Conservation (phyloP, 2,113 vertebrate species). For the Elephas maximus region DNA sequence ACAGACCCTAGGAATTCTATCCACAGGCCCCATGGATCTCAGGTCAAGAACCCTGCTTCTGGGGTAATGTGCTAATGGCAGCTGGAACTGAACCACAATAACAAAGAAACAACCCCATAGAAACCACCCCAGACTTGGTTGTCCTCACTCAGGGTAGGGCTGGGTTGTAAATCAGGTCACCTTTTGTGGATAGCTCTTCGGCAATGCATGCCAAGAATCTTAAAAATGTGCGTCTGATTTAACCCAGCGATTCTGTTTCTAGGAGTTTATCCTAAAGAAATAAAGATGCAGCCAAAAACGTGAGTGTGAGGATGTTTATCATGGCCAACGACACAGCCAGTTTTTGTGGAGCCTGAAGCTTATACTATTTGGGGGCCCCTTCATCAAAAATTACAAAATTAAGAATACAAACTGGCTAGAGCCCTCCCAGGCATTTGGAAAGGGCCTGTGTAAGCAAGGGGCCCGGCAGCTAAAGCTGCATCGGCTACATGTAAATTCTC, state of each 20-base stretch:
- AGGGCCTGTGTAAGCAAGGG: background rate
- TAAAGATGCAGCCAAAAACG: slow-evolving; percentile 43
- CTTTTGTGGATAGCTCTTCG: background rate
- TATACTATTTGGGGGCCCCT: background rate
- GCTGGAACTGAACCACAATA: background rate
- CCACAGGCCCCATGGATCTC: too few species aligned
- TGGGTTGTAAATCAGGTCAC: background rate
- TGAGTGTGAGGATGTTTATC: slow-evolving; percentile 53
- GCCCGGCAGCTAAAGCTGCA: background rate
- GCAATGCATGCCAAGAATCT: slow-evolving; percentile 61
- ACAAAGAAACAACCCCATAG: background rate
- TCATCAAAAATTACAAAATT: slow-evolving; percentile 52
- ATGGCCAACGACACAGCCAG: slow-evolving; percentile 40
- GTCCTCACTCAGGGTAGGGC: background rate
- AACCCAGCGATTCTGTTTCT: slow-evolving; percentile 44
- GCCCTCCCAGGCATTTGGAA: background rate
- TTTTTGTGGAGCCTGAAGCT: background rate
- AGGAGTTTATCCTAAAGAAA: slow-evolving; percentile 73
- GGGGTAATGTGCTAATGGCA: background rate
- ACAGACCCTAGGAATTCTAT: background rate
- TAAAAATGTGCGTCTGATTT: slow-evolving; percentile 66
- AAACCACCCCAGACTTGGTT: background rate
- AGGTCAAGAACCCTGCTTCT: background rate
- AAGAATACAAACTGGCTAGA: background rate
- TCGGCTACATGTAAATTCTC: background rate